Evolutionary conservation across 1,140 invertebrate genomes (phyloP).

Genomic region (Holotrichia oblita): DNA sequence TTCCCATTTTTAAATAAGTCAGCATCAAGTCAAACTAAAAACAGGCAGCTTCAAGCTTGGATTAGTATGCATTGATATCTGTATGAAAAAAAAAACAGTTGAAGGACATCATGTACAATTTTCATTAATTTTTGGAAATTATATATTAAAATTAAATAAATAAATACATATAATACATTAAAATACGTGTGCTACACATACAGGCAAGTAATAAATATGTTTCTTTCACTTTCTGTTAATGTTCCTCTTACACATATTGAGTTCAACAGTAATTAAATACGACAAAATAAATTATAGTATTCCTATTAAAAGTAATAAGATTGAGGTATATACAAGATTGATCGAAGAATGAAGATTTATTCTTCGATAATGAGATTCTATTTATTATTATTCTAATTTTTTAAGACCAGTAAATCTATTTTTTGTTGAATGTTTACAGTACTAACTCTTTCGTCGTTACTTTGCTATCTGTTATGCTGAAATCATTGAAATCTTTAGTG

Average conservation of each 20-base stretch:
- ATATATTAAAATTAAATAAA: constrained; percentile 35
- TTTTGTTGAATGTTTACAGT: background rate
- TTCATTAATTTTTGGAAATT: background rate
- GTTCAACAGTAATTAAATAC: background rate
- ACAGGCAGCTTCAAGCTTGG: background rate
- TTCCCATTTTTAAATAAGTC: constrained; percentile 5
- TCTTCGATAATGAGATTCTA: background rate
- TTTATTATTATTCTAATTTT: no score
- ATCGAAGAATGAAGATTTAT: constrained; percentile 6
- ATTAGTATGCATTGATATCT: background rate
- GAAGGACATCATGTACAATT: background rate
- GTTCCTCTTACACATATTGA: background rate
- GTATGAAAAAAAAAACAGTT: background rate
- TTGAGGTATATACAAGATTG: constrained; percentile 30
- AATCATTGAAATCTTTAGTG: constrained; percentile 41
- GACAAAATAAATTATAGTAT: constrained; percentile 20
- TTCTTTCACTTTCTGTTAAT: background rate
- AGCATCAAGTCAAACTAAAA: background rate
- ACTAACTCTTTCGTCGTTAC: constrained; percentile 27
- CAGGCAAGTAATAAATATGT: background rate
- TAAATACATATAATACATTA: constrained; percentile 8
- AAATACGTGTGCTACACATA: background rate
- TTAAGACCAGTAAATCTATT: background rate
- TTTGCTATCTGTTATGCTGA: constrained; percentile 31
- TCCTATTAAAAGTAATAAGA: constrained; percentile 7